phyloP scores from a whole-genome alignment of 2,113 vertebrate genomes.

The Actinemys pallida region DNA sequence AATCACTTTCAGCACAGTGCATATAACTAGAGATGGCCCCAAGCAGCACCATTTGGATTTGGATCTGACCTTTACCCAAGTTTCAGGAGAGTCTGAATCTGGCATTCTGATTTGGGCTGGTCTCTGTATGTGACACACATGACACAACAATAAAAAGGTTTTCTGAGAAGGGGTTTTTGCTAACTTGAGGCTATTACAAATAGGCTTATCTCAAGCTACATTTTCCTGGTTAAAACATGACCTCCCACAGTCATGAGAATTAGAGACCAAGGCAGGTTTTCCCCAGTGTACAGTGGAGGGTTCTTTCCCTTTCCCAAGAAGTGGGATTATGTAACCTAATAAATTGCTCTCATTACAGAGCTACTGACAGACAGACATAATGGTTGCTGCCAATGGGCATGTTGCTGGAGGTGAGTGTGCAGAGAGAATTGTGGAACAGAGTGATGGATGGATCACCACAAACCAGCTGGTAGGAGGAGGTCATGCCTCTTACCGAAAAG shows the following conservation, averaged over 20 bases:
- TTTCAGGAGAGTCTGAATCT: neutral
- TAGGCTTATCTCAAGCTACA: constrained; percentile 1
- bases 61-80: constrained; percentile 22
- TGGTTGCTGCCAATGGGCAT: constrained; percentile 77
- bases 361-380: constrained; percentile 87
- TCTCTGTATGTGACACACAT: neutral
- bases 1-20: neutral
- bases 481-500: constrained; percentile 71
- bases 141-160: neutral
- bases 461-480: constrained; percentile 72
- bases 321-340: constrained; percentile 84
- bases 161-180: neutral
- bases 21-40: neutral
- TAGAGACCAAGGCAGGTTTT: constrained; percentile 51
- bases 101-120: neutral
- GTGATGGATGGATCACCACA: constrained; percentile 64
- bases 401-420: constrained; percentile 65
- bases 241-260: constrained; percentile 59
- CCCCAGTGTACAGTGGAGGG: constrained; percentile 45
- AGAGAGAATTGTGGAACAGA: constrained; percentile 31
- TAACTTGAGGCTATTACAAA: neutral
- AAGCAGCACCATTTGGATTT: neutral
- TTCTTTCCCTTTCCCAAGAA: constrained; percentile 57
- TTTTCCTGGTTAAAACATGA: constrained; percentile 9
- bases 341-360: constrained; percentile 86